Evolutionary conservation across 2,797 vertebrate genomes (phyloP), one percentile per base, ranked within the genome.

Genomic region (Labroides dimidiatus): DNA sequence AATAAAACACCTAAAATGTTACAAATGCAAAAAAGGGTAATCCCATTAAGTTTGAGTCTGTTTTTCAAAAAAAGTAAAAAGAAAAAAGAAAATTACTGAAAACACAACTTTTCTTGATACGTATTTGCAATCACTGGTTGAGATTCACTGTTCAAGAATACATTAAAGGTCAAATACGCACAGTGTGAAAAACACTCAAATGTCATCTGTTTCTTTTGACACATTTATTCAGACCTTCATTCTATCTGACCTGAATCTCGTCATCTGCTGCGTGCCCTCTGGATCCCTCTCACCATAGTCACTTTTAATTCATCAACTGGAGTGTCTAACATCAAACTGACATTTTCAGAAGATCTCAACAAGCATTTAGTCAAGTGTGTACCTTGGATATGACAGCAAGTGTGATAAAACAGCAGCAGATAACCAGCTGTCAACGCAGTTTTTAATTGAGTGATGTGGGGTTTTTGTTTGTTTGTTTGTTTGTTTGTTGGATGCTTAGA

Each of bases 151-250:
- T 52, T n/a, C 4, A n/a, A 42, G 51, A 60, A 49, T 4, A 4
- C 14, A 39, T 13, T 45, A 52, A 45, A 55, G 6, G 20, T 13
- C 10, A 57, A 17, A 37, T 59, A 17, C n/a, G n/a, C 33, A 47
- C 24, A 3, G 66, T 58, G 64, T 53, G 3, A 1, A 47, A 70
- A 55, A 6, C 9, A 2, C 1, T 1, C 52, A 69, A 62, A 61
- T 59, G 61, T 63, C 60, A 51, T 44, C 37, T 1, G 1, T 51
- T 64, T 51, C 39, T 24, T 24, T 37, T 2, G 23, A 42, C 49
- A 67, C 61, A 23, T 75, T 68, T 65, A 82, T 71, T 67, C 39
- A 78, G 30, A 50, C 44, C 39, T 50, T 65, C 33, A 66, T 69
- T 73, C 70, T 16, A 52, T 64, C 64, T 48, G 48, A 57, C 20